These are phyloP conservation scores for Drosophila picticornis DNA, from an alignment of 2,888 invertebrate genomes.

Conservation along the genomic window DNA sequence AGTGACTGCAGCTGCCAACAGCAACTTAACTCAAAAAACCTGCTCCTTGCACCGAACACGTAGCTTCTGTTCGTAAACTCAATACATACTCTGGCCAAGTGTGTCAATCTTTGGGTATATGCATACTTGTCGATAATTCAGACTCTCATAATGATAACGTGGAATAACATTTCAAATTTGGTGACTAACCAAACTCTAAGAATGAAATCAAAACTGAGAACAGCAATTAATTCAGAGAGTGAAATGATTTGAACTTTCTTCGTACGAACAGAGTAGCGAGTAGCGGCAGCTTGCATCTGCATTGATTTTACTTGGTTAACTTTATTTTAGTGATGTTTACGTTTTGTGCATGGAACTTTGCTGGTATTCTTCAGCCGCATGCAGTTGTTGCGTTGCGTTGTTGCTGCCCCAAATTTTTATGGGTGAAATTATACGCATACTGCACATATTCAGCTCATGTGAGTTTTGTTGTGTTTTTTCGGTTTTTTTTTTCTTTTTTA, in stretches of 20 bases:
- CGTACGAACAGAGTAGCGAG: conserved; percentile 7
- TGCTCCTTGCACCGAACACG: conserved; percentile 66
- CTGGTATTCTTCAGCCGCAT: conserved; percentile 50
- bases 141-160: neutral
- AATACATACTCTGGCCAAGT: neutral
- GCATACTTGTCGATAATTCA: neutral
- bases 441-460: conserved; percentile 57
- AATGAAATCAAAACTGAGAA: neutral
- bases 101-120: neutral
- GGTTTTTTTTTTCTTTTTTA: neutral
- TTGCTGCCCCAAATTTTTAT: conserved; percentile 63
- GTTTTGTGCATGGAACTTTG: conserved; percentile 39
- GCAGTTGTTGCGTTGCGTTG: conserved; percentile 28
- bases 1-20: conserved; percentile 16
- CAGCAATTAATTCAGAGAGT: neutral
- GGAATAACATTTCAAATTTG: neutral
- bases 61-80: conserved; percentile 33
- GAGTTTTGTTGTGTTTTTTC: conserved; percentile 31
- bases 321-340: conserved; percentile 30
- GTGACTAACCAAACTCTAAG: neutral
- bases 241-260: neutral
- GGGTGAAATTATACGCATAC: conserved; percentile 60
- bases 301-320: conserved; percentile 22
- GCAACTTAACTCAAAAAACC: conserved; percentile 59
- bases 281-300: neutral